Evolutionary conservation across 2,113 vertebrate genomes (phyloP).

Genomic region (Pollimyrus isidori): DNA sequence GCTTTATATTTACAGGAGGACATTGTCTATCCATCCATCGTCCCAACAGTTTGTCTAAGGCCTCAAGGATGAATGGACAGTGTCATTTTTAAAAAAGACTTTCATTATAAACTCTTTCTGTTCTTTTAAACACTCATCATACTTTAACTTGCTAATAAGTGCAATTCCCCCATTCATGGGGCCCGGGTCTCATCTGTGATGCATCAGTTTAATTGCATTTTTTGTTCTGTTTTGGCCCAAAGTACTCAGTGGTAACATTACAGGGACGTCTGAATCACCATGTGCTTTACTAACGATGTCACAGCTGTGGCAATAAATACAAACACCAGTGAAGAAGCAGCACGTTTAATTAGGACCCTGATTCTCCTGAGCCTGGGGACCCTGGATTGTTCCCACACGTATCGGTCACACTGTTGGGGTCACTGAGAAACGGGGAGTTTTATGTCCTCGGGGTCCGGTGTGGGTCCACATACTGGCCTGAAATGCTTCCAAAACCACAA

Average conservation of each 20-base stretch:
- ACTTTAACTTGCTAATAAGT: neutral
- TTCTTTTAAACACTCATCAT: neutral
- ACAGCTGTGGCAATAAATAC: neutral
- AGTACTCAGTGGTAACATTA: neutral
- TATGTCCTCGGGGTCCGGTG: neutral
- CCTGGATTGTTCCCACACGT: neutral
- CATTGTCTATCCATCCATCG: neutral
- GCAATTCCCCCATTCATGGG: neutral
- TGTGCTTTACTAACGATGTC: neutral
- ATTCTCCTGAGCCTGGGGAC: neutral
- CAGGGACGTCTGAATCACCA: neutral
- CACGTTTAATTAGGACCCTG: neutral
- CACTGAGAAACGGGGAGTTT: neutral
- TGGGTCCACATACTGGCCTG: neutral
- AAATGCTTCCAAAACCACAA: conserved; percentile 3
- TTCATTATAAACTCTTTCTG: neutral
- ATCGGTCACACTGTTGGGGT: neutral
- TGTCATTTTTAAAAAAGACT: neutral
- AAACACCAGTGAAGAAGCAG: neutral
- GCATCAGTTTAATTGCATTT: neutral
- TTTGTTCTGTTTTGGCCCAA: neutral
- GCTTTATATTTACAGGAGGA: neutral
- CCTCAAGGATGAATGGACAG: neutral
- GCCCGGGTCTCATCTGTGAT: neutral
- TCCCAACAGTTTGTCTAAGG: neutral